Evolutionary conservation across 2,797 vertebrate species (phyloP).

Genomic region (Potorous gilbertii): DNA sequence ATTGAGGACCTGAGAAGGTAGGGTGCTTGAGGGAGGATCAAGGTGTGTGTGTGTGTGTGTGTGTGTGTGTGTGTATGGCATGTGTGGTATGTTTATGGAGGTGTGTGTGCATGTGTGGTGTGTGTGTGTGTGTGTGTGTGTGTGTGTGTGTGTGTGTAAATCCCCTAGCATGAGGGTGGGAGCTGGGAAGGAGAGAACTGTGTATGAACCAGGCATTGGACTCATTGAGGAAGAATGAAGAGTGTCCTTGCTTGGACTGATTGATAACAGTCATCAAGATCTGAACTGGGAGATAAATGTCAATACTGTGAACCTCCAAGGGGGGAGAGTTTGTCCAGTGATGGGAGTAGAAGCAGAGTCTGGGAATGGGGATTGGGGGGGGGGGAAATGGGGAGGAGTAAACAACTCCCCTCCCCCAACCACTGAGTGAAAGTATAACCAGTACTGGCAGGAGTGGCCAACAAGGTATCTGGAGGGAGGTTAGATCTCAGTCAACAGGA

Average conservation of each 20-base stretch:
- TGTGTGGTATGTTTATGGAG: no score
- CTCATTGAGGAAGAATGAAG: not conserved
- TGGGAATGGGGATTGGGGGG: not conserved
- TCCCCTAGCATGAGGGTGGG: not conserved
- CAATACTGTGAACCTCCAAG: not conserved
- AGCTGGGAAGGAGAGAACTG: not conserved
- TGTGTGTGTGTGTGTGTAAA: not conserved
- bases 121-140: no score
- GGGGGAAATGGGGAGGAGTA: no score
- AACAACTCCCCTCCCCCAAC: not conserved
- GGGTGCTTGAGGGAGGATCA: not conserved
- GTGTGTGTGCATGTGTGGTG: no score
- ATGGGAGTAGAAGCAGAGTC: not conserved
- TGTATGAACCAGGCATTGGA: not conserved
- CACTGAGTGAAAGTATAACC: not conserved
- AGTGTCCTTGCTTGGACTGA: not conserved
- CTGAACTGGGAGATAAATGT: not conserved
- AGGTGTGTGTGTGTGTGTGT: no score
- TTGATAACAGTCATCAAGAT: not conserved
- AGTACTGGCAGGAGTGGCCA: not conserved
- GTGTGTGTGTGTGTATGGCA: no score
- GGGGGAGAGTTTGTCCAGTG: not conserved
- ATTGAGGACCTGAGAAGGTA: not conserved
- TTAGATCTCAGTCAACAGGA: not conserved
- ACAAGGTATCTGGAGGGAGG: not conserved